Evolutionary conservation across 2,113 vertebrate species (phyloP).

Genomic region (Steatornis caripensis): DNA sequence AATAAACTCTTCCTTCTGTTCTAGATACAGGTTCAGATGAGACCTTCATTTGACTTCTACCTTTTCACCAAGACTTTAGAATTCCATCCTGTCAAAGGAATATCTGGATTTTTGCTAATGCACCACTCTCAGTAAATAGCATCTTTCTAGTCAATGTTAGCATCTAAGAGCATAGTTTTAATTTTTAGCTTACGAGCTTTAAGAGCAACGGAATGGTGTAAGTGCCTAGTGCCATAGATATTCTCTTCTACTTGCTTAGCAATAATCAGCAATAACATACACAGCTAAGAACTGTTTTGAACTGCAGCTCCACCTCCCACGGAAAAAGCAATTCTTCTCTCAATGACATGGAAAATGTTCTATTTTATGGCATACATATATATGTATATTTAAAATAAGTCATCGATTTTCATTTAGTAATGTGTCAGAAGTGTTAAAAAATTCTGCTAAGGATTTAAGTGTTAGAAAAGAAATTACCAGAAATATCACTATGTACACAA

Average conservation of each 20-base stretch:
- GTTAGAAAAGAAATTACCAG: background rate
- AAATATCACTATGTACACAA: background rate
- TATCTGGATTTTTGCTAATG: background rate
- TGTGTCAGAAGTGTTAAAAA: conserved; percentile 1
- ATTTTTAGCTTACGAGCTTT: background rate
- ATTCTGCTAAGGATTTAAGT: background rate
- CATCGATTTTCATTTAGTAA: conserved; percentile 17
- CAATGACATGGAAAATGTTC: background rate
- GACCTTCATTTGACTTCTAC: background rate
- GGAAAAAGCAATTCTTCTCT: background rate
- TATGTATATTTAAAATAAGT: background rate
- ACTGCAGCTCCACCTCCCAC: background rate
- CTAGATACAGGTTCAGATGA: background rate
- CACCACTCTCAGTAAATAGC: background rate
- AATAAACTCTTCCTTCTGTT: background rate
- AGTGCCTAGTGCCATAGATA: background rate
- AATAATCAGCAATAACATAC: background rate
- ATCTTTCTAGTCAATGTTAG: background rate
- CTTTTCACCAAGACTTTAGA: background rate
- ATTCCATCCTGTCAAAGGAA: background rate
- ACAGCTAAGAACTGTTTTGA: background rate
- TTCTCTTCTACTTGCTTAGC: background rate
- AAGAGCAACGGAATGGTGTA: background rate
- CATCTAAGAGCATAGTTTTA: background rate
- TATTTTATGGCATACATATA: background rate